Evolutionary conservation across 2,888 invertebrate species (phyloP), one percentile per base, ranked within the genome.

Genomic region (Scaptodrosophila latifasciaeformis): DNA sequence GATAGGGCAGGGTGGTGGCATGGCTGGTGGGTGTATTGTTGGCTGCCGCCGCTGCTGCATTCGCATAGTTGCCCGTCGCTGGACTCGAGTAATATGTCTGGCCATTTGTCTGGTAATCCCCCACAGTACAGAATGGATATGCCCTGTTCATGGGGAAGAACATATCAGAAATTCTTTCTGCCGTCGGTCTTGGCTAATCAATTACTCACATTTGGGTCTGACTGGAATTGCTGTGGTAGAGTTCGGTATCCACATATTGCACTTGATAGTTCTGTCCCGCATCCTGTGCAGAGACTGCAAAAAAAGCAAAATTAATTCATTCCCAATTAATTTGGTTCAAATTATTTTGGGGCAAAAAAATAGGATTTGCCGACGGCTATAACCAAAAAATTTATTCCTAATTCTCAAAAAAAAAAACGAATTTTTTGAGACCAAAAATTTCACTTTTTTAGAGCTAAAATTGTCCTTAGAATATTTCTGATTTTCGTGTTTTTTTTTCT

Each of bases 51-150:
- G 85, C 81, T 27, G 86, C 82, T 7, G 88, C 78, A 30, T 87
- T 83, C 19, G 90, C 90, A 86, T 92, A 91, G 65, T 91, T 90
- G 48, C 79, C 80, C 30, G 82, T 63, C 34, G 82, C 65, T 45
- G 85, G 72, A 84, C 89, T 90, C 82, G 89, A 90, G 68, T 91
- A 92, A 87, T 90, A 96, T 85, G 89, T 94, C 84, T 87, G 86
- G 29, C 82, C 85, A 61, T 81, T 84, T 49, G 84, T 59, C 54
- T 85, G 82, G 54, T 86, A 87, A 59, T 92, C 92, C 10, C 91
- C 92, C 60, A 93, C 92, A 42, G 92, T 91, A 82, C 93, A 93
- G 48, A 93, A 92, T 57, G 93, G 93, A 88, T 92, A 92, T 79
- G 91, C 90, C 91, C 92, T 92, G 62, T n/a, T 9, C 10, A 21